These are phyloP conservation scores for Trissolcus japonicus DNA, from an alignment of 2,888 invertebrate genomes.

Conservation along the genomic window DNA sequence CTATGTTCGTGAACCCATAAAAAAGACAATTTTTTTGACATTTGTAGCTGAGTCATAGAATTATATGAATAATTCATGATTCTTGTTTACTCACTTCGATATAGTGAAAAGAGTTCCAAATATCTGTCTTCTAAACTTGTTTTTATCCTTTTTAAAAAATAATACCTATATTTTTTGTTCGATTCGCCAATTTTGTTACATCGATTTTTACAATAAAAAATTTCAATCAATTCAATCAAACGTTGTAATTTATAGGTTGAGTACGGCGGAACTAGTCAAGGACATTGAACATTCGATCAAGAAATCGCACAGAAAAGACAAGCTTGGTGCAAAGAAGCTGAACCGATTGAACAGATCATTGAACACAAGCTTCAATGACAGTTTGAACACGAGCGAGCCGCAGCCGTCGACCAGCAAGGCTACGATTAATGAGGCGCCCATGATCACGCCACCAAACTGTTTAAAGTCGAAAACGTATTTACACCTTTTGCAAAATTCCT, in stretches of 20 bases:
- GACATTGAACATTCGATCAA: slow-evolving; percentile 68
- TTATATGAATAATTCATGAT: no score
- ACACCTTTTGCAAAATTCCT: slow-evolving; percentile 63
- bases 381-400: slow-evolving; percentile 26
- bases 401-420: slow-evolving; percentile 35
- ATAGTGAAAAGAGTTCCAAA: no score
- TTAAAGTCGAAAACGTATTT: slow-evolving; percentile 62
- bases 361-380: slow-evolving; percentile 43
- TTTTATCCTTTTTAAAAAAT: no score
- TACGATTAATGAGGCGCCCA: slow-evolving; percentile 10
- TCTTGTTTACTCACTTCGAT: no score
- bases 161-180: no score
- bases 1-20: no score
- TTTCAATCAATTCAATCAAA: background rate
- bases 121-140: no score
- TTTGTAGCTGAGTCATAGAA: no score
- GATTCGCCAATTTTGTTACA: no score
- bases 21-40: no score
- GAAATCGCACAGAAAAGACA: slow-evolving; percentile 70
- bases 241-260: slow-evolving; percentile 38
- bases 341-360: slow-evolving; percentile 36
- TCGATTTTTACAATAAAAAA: background rate
- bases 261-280: slow-evolving; percentile 62
- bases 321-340: slow-evolving; percentile 56
- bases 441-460: slow-evolving; percentile 67